Evolutionary conservation across 2,797 vertebrate genomes (phyloP), one percentile per base, ranked within the genome.

Genomic region (Pangasius krempfi): DNA sequence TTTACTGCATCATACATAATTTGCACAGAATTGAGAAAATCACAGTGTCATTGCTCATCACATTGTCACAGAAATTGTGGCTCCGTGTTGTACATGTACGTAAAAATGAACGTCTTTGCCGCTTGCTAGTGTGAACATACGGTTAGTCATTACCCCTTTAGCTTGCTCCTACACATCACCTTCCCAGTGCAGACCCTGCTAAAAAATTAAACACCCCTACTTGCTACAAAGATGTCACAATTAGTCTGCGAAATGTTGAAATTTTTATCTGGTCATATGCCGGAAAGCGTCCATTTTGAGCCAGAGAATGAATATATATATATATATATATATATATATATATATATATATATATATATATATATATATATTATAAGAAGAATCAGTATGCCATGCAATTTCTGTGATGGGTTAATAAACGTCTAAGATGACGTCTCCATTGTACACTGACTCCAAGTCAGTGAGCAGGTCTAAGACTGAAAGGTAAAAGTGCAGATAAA

Each of bases 401-500:
- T n/a, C n/a, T 52, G 7, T 62, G 54, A 87, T 37, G 72, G 44
- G 58, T 78, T 87, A 66, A 79, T 86, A 79, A 40, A 64, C 1
- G 47, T 52, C 86, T 78, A 47, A 47, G 10, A 64, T 50, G 62
- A 80, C 30, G 10, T 81, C 44, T 80, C 76, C n/a, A 40, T 80
- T 87, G 86, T 81, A 37, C 60, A 7, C 4, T 37, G 47, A 22
- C n/a, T 56, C 33, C 14, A 54, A 37, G n/a, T 52, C 60, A 68
- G 37, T 40, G 60, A 87, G 40, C 60, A 54, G 75, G 13, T 68
- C 14, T 54, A 66, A 37, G 44, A 6, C 25, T 86, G n/a, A 86
- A 79, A 40, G 30, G 76, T 40, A 68, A 85, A 73, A 66, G 79
- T 40, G 13, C 85, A 52, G 70, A 47, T 78, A 47, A 90, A 91